Evolutionary conservation across 1,140 invertebrate species (phyloP), one percentile per base, ranked within the genome.

Genomic region (Glomeris maerens): DNA sequence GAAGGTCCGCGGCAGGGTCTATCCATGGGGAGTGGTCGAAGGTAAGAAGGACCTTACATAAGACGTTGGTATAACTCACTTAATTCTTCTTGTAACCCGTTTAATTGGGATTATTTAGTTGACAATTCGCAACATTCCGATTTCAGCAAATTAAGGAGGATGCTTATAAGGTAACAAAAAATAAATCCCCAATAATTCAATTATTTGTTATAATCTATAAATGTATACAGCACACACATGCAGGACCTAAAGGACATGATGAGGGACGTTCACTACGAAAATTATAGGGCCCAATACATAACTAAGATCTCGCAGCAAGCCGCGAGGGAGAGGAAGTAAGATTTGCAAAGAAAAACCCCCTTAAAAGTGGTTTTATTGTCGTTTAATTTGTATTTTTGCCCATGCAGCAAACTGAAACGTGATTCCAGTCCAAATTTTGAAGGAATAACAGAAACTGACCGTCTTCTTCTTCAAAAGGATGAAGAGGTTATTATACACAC

Each of bases 1-100:
- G 58, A 83, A 86, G 64, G 80, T 92, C 27, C 75, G 91, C 50
- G 92, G 90, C 7, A 74, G 94, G 2, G 83, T 94, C 62, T 98
- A 98, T 71, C 92, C 93, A 0, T 98, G 94, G 94, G 95, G 95
- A 17, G 82, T 94, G 31, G 93, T 98, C 2, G 93, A 98, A 75
- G 81, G 82, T 84, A 68, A 58, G 52, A 42, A 21, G n/a, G n/a
- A n/a, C n/a, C n/a, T n/a, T n/a, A n/a, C n/a, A n/a, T 42, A 5
- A 4, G 5, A 17, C 25, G 4, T 21, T 42, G 3, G 13, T 26
- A 38, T 41, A n/a, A n/a, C 13, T 50, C 25, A 13, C 17, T 21
- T 47, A 26, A 0, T 50, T 45, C 23, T 53, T 52, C 22, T 49
- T 36, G 17, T 5, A 42, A 5, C 5, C 40, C n/a, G n/a, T n/a